Evolutionary conservation across 2,113 vertebrate species (phyloP).

Genomic region (Thinocorus orbignyianus): DNA sequence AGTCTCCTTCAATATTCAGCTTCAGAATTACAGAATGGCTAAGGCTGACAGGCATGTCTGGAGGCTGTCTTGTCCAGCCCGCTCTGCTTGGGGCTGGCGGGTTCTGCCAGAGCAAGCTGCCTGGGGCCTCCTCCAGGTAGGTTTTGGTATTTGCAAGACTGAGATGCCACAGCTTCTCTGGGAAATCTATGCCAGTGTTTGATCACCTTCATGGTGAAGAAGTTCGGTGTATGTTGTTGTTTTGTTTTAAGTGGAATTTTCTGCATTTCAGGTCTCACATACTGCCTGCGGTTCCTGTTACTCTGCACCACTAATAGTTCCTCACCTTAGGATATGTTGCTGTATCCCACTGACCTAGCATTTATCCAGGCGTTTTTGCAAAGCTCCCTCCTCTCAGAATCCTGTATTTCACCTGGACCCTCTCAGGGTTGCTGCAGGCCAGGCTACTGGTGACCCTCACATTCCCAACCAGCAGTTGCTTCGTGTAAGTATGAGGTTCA

Average conservation of each 20-base stretch:
- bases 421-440: neutral
- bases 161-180: neutral
- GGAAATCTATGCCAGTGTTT: neutral
- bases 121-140: rapidly evolving
- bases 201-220: neutral
- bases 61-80: neutral
- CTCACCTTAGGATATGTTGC: no score
- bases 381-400: neutral
- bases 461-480: neutral
- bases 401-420: rapidly evolving
- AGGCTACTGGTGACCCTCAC: neutral
- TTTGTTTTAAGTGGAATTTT: neutral
- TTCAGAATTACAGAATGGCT: neutral
- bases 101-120: neutral
- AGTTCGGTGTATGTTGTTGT: neutral
- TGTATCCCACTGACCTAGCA: neutral
- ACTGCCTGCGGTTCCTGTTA: neutral
- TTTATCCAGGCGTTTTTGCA: neutral
- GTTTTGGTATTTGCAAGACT: neutral
- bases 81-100: neutral
- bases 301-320: neutral
- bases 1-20: neutral
- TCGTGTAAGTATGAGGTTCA: neutral
- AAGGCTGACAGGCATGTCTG: neutral
- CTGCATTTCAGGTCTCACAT: neutral